Percentiles rank a stretch among this genome's conserved stretches.
Conservation (phyloP, 2,113 vertebrate genomes). For the Chroicocephalus ridibundus region DNA sequence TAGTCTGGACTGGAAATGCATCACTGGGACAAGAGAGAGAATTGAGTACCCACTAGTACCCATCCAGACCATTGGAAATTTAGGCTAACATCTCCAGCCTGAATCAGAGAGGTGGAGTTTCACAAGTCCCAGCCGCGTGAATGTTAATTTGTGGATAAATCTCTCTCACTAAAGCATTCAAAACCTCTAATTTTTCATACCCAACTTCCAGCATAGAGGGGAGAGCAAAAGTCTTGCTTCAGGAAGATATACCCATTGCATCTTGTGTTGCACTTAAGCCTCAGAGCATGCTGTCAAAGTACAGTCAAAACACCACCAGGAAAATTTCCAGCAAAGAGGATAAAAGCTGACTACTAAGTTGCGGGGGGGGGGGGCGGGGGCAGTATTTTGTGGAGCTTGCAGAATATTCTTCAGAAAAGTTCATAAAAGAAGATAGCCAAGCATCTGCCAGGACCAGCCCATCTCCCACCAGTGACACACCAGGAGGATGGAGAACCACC, state of each 20-base stretch:
- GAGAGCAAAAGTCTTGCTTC: not conserved
- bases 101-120: not conserved
- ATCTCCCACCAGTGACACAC: too few species aligned
- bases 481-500: rapidly evolving
- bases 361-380: not conserved
- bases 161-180: not conserved
- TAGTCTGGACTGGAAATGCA: not conserved
- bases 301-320: not conserved
- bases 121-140: not conserved
- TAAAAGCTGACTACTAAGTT: not conserved
- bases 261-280: not conserved
- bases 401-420: not conserved
- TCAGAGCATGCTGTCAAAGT: not conserved
- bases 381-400: not conserved
- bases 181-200: not conserved
- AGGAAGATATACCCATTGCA: not conserved
- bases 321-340: not conserved
- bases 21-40: not conserved
- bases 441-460: not conserved
- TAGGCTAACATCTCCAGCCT: not conserved
- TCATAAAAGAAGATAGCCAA: not conserved
- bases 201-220: not conserved
- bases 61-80: not conserved
- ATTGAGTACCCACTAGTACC: not conserved
- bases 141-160: not conserved